Evolutionary conservation across 2,797 vertebrate species (phyloP).

Genomic region (Etheostoma perlongum): DNA sequence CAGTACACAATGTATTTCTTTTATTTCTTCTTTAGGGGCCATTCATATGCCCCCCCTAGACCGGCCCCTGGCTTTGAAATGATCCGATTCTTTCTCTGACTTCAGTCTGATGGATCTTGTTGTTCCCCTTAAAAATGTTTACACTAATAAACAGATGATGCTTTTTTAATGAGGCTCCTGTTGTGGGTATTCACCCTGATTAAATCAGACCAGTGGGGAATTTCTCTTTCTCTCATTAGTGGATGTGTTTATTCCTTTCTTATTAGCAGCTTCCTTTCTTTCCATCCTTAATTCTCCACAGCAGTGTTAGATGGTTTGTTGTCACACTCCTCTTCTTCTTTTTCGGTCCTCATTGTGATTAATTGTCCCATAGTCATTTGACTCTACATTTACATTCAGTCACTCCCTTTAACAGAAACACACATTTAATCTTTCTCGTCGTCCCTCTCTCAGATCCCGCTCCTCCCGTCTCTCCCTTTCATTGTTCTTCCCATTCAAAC

Average conservation of each 20-base stretch:
- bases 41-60: no score
- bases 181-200: constrained; percentile 21
- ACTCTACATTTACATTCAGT: no score
- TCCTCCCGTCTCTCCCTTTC: not conserved
- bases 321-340: no score
- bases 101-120: not conserved
- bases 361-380: no score
- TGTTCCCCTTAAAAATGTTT: constrained; percentile 4
- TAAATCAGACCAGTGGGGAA: constrained; percentile 28
- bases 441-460: not conserved
- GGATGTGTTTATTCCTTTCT: constrained; percentile 5
- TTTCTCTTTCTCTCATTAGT: constrained; percentile 16
- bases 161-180: constrained; percentile 41
- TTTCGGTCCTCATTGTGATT: not conserved
- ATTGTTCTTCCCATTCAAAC: not conserved
- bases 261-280: not conserved
- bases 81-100: not conserved
- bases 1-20: no score
- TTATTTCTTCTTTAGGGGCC: no score
- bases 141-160: constrained; percentile 30
- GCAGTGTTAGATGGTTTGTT: not conserved
- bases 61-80: no score
- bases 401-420: not conserved
- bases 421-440: not conserved
- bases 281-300: not conserved